Conservation (phyloP, 92 coral and sea anemone genomes). For the Epizoanthus ramosus region DNA sequence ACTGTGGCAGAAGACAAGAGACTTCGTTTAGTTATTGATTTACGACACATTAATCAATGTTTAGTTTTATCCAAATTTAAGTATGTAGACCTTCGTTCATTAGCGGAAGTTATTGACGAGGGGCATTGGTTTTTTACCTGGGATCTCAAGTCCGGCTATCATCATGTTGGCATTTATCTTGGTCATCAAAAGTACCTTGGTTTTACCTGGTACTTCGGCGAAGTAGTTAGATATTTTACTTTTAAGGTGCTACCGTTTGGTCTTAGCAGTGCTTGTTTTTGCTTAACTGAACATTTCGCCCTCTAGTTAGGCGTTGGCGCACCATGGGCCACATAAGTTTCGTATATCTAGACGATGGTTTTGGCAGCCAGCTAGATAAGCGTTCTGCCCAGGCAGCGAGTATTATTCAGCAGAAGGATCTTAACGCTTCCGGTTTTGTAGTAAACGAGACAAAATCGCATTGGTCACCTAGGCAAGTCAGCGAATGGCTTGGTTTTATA, state of each 20-base stretch:
- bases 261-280: too few relatives aligned
- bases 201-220: conserved; percentile 63
- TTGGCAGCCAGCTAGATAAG: conserved; percentile 60
- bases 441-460: conserved; percentile 66
- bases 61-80: conserved; percentile 46
- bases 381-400: conserved; percentile 67
- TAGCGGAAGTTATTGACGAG: conserved; percentile 66
- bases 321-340: conserved; percentile 68
- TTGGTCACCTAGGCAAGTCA: conserved; percentile 63
- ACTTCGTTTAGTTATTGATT: conserved; percentile 35
- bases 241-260: too few relatives aligned
- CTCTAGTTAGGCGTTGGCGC: conserved; percentile 72
- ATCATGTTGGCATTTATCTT: conserved; percentile 57
- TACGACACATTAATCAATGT: conserved; percentile 51
- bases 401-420: conserved; percentile 65
- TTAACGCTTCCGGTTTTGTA: conserved; percentile 46
- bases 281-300: too few relatives aligned
- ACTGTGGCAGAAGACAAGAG: conserved; percentile 20
- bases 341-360: conserved; percentile 73
- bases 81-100: conserved; percentile 55
- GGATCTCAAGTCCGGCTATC: conserved; percentile 74
- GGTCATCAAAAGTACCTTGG: conserved; percentile 64
- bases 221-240: neutral
- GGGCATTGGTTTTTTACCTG: conserved; percentile 72
- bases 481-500: conserved; percentile 72